phyloP scores from a whole-genome alignment of 2,113 vertebrate species.

The Rhabdomys dilectus region DNA sequence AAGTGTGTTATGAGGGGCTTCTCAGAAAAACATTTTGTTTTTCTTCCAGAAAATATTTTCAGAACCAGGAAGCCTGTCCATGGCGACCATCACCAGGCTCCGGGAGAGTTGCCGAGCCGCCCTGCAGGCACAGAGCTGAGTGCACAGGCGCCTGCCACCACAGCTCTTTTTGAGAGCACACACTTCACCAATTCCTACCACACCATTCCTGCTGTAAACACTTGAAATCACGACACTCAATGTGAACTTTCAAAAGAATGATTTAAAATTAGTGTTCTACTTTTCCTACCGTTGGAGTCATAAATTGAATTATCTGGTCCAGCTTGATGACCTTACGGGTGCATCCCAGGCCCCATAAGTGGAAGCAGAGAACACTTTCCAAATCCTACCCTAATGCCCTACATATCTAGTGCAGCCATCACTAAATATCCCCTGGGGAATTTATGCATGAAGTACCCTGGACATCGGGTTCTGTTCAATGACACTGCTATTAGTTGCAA shows the following conservation, averaged over 20 bases:
- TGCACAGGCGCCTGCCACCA: not conserved
- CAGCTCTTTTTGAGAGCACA: not conserved
- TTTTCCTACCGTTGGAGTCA: not conserved
- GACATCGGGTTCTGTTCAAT: not conserved
- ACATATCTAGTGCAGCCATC: not conserved
- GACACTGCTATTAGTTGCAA: not conserved
- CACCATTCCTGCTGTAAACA: not conserved
- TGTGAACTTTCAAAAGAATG: not conserved
- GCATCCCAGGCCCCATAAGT: not conserved
- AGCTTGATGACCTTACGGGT: not conserved
- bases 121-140: not conserved
- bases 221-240: not conserved
- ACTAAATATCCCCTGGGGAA: not conserved
- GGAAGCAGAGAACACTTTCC: not conserved
- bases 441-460: not conserved
- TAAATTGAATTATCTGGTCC: too few relatives aligned
- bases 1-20: not conserved
- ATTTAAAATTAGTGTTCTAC: not conserved
- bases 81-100: not conserved
- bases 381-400: too few relatives aligned
- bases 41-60: slow-evolving; percentile 26
- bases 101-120: not conserved
- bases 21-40: not conserved
- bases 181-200: not conserved
- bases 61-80: not conserved